Base-by-base conservation (phyloP, 2,113 vertebrate genomes). In the Acrocephalus kingi region DNA sequence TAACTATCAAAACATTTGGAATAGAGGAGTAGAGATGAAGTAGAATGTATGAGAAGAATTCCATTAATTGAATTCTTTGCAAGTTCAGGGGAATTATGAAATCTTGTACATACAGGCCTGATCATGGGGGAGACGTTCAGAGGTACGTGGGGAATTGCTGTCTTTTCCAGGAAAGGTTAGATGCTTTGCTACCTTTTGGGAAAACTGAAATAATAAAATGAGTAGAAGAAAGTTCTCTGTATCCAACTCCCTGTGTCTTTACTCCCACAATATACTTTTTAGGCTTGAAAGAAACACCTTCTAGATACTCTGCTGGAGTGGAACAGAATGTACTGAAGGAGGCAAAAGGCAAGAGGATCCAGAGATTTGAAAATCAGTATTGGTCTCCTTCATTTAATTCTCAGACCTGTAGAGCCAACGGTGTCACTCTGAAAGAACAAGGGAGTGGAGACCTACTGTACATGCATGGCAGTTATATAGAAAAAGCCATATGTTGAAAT, bases 401-500 rank as follows among this genome's bases (percentile, higher is more conserved):
- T 86, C 55, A 89, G 73, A 95, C 33, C 73, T 93, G 2, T 16
- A 77, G 63, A 89, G 41, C 87, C 64, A 82, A 76, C 12, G 13
- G 72, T 74, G 59, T 86, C 68, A 35, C 52, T 91, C 20, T 55
- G 81, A 46, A 72, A 83, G 62, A 75, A 31, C n/a, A 71, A 55
- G 72, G 59, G 46, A 80, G 46, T 17, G 41, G 55, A 94, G 59
- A 54, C 75, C 43, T 62, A 4, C 35, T 55, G 63, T 94, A 67
- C 95, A 48, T 96, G 91, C 74, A 54, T 93, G 84, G 78, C 91
- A 88, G 91, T 97, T 91, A 39, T 73, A 66, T 64, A 92, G 85
- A 73, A 95, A 84, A 97, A 93, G 83, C 71, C 84, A 39, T 75
- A 55, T 76, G 61, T 87, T 84, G 66, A 97, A 97, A 96, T 81